Conservation (phyloP, 2,888 invertebrate genomes). For the Parochlus steinenii region DNA sequence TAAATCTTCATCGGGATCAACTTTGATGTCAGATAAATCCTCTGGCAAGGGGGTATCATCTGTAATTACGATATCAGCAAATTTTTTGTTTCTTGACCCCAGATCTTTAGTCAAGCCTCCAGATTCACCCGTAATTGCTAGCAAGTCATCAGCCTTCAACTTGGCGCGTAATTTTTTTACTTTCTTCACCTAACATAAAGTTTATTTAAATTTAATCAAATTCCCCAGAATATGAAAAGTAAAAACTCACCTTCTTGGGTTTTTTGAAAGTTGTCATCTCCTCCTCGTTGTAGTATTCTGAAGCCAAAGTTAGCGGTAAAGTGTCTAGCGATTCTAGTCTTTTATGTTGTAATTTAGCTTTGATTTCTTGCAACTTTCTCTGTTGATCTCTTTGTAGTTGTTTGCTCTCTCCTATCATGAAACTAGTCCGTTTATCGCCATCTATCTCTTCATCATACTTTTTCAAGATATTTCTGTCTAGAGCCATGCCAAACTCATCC, state of each 20-base stretch:
- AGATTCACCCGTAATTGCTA: slow-evolving; percentile 27
- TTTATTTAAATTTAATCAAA: too few relatives aligned
- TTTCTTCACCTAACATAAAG: slow-evolving; percentile 62
- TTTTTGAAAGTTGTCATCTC: slow-evolving; percentile 81
- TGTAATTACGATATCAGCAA: slow-evolving; percentile 34
- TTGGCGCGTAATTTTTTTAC: slow-evolving; percentile 51
- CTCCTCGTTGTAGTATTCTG: slow-evolving; percentile 73
- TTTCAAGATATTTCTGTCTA: slow-evolving; percentile 50
- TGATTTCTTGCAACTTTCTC: slow-evolving; percentile 31
- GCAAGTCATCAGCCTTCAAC: slow-evolving; percentile 56
- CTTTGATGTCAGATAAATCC: slow-evolving; percentile 31
- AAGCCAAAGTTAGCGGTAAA: slow-evolving; percentile 52
- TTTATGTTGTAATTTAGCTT: slow-evolving; percentile 43
- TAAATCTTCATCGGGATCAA: slow-evolving; percentile 54
- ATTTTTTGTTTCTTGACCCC: slow-evolving; percentile 20
- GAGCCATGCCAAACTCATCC: slow-evolving; percentile 47
- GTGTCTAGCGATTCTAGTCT: slow-evolving; percentile 56
- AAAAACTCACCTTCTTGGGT: slow-evolving; percentile 45
- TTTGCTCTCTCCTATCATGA: slow-evolving; percentile 57
- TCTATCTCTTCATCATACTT: slow-evolving; percentile 94
- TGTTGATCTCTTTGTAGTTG: slow-evolving; percentile 36
- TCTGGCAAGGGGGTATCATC: slow-evolving; percentile 42
- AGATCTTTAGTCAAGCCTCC: slow-evolving; percentile 24
- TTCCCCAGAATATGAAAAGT: slow-evolving; percentile 3
- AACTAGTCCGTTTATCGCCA: slow-evolving; percentile 48